Evolutionary conservation across 2,113 vertebrate genomes (phyloP), one percentile per base, ranked within the genome.

Genomic region (Cebidichthys violaceus): DNA sequence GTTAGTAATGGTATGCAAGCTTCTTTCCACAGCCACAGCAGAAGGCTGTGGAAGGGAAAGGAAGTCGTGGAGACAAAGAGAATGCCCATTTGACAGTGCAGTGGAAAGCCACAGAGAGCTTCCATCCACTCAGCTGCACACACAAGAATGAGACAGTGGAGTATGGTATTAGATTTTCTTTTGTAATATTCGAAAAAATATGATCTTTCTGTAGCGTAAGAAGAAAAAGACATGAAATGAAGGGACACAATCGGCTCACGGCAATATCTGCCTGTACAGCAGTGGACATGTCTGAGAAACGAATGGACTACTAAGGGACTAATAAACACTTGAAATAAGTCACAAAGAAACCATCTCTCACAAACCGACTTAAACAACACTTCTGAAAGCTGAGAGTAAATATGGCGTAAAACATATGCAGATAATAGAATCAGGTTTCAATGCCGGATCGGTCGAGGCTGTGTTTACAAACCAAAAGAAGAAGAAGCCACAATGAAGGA

Each of bases 11-110:
- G 70, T 87, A 79, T 15, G 9, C 43, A 82, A 86, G 47, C n/a
- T 9, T 84, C 24, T 89, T 84, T 86, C 81, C 86, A 87, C 52
- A 61, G 81, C 14, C 18, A 50, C 50, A 70, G 59, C 64, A 35
- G 55, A 24, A 1, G 64, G 22, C 14, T 18, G 69, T 64, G 70
- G 77, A 64, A 68, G 31, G 68, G 65, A 70, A 54, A 39, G 57
- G 72, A 88, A 86, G 72, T 47, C 20, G 3, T 24, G 17, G 22
- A 68, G 62, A 72, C 52, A 50, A 1, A 43, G 43, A 62, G 59
- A 76, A 64, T 24, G 29, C 41, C 54, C 57, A 39, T 61, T 37
- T 64, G 9, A 69, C 33, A 65, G 24, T 1, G 14, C 57, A 65
- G 50, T 52, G 84, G 78, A 85, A 87, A 76, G 29, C 5, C 18